These are phyloP conservation scores for Cryptus armator DNA, from an alignment of 2,888 invertebrate genomes.

Conservation along the genomic window DNA sequence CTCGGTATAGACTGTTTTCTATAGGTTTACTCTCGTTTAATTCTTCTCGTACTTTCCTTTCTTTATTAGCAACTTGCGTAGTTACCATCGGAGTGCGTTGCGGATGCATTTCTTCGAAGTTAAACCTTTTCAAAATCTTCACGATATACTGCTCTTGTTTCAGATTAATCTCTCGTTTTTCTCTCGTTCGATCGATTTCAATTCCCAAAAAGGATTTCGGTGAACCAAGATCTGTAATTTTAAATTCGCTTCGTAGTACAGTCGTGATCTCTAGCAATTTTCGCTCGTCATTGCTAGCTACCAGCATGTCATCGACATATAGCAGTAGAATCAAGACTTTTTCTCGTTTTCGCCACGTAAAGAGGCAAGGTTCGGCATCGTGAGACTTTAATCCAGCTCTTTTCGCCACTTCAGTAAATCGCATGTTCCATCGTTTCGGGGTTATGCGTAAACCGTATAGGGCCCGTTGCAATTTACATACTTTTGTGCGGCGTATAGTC, in stretches of 20 bases:
- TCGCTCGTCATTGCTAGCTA: slow-evolving; percentile 65
- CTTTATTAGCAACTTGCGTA: slow-evolving; percentile 47
- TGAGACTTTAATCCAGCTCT: slow-evolving; percentile 43
- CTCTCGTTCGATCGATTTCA: slow-evolving; percentile 49
- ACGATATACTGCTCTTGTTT: slow-evolving; percentile 36
- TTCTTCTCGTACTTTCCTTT: slow-evolving; percentile 43
- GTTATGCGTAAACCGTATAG: slow-evolving; percentile 62
- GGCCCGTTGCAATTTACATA: slow-evolving; percentile 59
- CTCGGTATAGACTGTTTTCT: slow-evolving; percentile 57
- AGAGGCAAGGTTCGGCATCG: slow-evolving; percentile 65
- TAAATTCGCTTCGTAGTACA: slow-evolving; percentile 59
- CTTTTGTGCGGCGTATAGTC: slow-evolving; percentile 36
- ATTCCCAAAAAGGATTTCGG: slow-evolving; percentile 66
- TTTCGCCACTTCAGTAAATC: slow-evolving; percentile 64
- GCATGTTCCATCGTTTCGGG: slow-evolving; percentile 62
- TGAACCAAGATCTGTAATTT: slow-evolving; percentile 64
- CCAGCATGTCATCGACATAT: slow-evolving; percentile 63
- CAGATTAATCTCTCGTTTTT: slow-evolving; percentile 42
- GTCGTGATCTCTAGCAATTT: slow-evolving; percentile 65
- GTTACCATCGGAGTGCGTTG: slow-evolving; percentile 66
- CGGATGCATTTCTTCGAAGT: slow-evolving; percentile 51
- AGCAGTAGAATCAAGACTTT: slow-evolving; percentile 60
- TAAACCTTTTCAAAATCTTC: slow-evolving; percentile 49
- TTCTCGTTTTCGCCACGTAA: slow-evolving; percentile 58
- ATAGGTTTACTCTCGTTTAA: slow-evolving; percentile 23